Percentiles rank a stretch among this genome's conserved stretches.
These are phyloP conservation scores for Xenopus tropicalis DNA, from an alignment of 2,113 vertebrate species.

Conservation along the genomic window UCB_Xtro_10.0 CM004446.2:91960501-91961000, in stretches of 20 bases:
- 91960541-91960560: no score
- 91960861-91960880: constrained; percentile 4
- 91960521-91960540: no score
- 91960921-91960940: constrained; percentile 19
- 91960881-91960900: constrained; percentile 2
- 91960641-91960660: constrained; percentile 2
- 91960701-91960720: constrained; percentile 7
- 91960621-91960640: not conserved
- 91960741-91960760: constrained; percentile 18
- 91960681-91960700: constrained; percentile 19
- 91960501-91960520: no score
- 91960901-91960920: not conserved
- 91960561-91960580: no score
- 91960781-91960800: not conserved
- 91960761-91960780: constrained; percentile 14
- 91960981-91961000: constrained; percentile 9
- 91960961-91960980: constrained; percentile 62
- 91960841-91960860: not conserved
- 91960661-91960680: constrained; percentile 23
- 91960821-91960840: constrained; percentile 47
- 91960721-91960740: not conserved
- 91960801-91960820: constrained; percentile 53
- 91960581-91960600: not conserved
- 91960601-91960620: not conserved
- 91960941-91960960: constrained; percentile 48